Conservation (phyloP, 64 coral and sea anemone genomes). For the Astreopora myriophthalma region DNA sequence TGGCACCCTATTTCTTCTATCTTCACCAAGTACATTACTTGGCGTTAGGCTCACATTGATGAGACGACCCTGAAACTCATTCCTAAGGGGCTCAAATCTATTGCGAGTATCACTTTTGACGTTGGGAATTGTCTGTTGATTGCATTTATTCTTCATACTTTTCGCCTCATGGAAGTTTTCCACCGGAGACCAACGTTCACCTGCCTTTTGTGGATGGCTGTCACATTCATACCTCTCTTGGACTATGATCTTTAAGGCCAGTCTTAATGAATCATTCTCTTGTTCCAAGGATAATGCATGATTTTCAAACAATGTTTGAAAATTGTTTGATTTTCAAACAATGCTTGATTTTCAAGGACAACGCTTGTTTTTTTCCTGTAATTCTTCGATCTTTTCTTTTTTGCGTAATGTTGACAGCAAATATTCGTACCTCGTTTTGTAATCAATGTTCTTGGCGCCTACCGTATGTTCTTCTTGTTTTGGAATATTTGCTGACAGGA, state of each 20-base stretch:
- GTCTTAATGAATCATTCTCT: not conserved
- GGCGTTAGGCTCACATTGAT: not conserved
- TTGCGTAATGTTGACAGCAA: not conserved
- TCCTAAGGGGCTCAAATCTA: no score
- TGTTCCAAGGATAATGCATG: no score
- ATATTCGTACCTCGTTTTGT: not conserved
- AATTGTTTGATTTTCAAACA: no score
- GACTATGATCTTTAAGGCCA: not conserved
- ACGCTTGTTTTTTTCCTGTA: not conserved
- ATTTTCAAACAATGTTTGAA: no score
- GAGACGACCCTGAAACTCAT: not conserved
- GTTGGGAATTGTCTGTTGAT: no score
- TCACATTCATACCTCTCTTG: not conserved
- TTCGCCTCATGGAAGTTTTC: not conserved
- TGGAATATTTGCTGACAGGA: no score
- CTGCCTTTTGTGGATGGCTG: not conserved
- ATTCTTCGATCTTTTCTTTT: not conserved
- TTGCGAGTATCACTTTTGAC: no score
- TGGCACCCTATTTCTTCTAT: constrained; percentile 1
- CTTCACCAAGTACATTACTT: not conserved
- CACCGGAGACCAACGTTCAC: not conserved
- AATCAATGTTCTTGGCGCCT: no score
- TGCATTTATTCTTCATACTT: no score
- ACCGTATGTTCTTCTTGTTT: no score
- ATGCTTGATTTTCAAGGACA: no score